Base-by-base conservation (phyloP, 1,140 invertebrate species). In the Colletes latitarsis region DNA sequence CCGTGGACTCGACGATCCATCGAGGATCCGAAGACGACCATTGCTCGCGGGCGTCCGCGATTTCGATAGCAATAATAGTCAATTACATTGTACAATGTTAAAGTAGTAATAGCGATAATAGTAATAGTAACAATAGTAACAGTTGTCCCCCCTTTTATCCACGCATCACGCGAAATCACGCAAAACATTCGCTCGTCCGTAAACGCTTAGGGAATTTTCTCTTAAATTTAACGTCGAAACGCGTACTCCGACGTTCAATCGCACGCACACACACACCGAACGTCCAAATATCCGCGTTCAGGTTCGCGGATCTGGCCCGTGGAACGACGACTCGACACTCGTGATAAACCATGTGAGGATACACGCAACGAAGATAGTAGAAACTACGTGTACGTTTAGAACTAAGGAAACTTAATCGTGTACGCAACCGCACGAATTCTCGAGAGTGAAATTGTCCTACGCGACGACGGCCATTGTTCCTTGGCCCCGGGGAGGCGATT, bases 311-410 rank as follows among this genome's bases (percentile, higher is more conserved):
- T 4, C 43, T 8, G 14, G 1, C 53, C 9, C 53, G 60, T 19
- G 41, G 14, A 15, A 66, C 12, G 17, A 21, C 8, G 39, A 53
- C 30, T 19, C 58, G 15, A 79, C 52, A 73, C 52, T 64, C 68
- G 72, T 69, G 55, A 55, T 46, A 70, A 64, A 77, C 39, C 82
- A 78, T 81, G 46, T 52, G 74, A 74, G 84, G 53, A 68, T 72
- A 83, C 76, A 82, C 84, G 81, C 62, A 80, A 78, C 30, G 60
- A 82, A 82, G 71, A 86, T 79, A 81, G 30, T 85, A 69, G n/a
- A 79, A 80, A 75, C 84, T 84, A 75, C 43, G 78, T 82, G 58
- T 78, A 85, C 69, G 69, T 52, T 15, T 66, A 82, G 49, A 85
- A 73, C 81, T 82, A 83, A 73, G 68, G 68, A 77, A 82, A 82